Percentiles rank a stretch among this genome's conserved stretches.
Conservation (phyloP, 2,888 invertebrate species). For the Empis stercorea region DNA sequence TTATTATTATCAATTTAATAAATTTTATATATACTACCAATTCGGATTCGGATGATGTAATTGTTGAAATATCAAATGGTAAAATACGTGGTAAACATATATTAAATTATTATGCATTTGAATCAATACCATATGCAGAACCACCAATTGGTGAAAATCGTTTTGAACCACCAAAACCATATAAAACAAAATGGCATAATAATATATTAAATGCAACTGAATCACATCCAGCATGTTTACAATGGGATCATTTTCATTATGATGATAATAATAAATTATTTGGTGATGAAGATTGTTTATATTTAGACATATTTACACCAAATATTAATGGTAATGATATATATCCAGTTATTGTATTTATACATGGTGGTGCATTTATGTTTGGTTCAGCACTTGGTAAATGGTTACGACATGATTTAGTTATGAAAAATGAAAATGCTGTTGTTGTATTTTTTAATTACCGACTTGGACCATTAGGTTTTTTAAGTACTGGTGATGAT, state of each 20-base stretch:
- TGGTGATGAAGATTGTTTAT: conserved; percentile 57
- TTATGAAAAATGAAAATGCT: conserved; percentile 48
- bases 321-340: conserved; percentile 27
- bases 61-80: conserved; percentile 21
- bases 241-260: conserved; percentile 40
- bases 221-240: conserved; percentile 46
- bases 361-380: conserved; percentile 61
- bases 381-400: conserved; percentile 40
- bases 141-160: conserved; percentile 50
- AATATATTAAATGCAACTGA: conserved; percentile 40
- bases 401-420: conserved; percentile 40
- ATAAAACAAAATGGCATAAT: conserved; percentile 16
- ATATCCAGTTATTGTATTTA: conserved; percentile 49
- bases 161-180: conserved; percentile 37
- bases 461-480: conserved; percentile 59
- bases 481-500: conserved; percentile 59
- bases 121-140: conserved; percentile 53
- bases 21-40: too few species aligned
- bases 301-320: conserved; percentile 50
- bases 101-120: conserved; percentile 42
- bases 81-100: conserved; percentile 21
- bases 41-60: background rate
- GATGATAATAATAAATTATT: conserved; percentile 20
- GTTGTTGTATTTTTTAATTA: conserved; percentile 58
- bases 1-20: too few species aligned